These are phyloP conservation scores for Platerodrilus igneus DNA, from an alignment of 2,888 invertebrate species.

Conservation along the genomic window DNA sequence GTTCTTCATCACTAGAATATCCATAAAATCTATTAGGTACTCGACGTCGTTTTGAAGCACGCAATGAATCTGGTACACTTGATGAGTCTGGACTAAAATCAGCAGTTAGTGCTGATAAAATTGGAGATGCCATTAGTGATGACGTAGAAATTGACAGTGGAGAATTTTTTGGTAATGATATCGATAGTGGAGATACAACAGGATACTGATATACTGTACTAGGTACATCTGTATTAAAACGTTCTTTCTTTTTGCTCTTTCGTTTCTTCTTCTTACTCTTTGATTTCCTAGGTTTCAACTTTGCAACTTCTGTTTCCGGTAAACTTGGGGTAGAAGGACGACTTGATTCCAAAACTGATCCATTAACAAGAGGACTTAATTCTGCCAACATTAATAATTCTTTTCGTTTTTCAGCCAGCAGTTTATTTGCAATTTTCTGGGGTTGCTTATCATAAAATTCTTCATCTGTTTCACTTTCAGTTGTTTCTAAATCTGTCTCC, in stretches of 20 bases:
- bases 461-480: conserved; percentile 81
- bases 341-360: conserved; percentile 58
- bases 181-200: conserved; percentile 39
- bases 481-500: conserved; percentile 81
- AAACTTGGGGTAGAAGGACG: conserved; percentile 61
- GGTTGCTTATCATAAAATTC: conserved; percentile 85
- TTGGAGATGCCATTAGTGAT: conserved; percentile 15
- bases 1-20: conserved; percentile 81
- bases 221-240: conserved; percentile 26
- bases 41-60: conserved; percentile 73
- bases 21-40: conserved; percentile 85
- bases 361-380: conserved; percentile 58
- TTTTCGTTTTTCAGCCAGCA: conserved; percentile 70
- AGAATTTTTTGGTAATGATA: conserved; percentile 38
- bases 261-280: conserved; percentile 46
- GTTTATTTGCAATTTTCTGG: conserved; percentile 66
- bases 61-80: conserved; percentile 56
- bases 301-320: conserved; percentile 51
- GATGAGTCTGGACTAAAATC: conserved; percentile 8
- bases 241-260: conserved; percentile 51
- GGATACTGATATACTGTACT: conserved; percentile 27
- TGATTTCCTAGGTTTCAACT: conserved; percentile 63
- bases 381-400: conserved; percentile 61
- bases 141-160: conserved; percentile 30
- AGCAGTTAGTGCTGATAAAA: conserved; percentile 10